Evolutionary conservation across 2,797 vertebrate genomes (phyloP).

Genomic region (Carcharodon carcharias): DNA sequence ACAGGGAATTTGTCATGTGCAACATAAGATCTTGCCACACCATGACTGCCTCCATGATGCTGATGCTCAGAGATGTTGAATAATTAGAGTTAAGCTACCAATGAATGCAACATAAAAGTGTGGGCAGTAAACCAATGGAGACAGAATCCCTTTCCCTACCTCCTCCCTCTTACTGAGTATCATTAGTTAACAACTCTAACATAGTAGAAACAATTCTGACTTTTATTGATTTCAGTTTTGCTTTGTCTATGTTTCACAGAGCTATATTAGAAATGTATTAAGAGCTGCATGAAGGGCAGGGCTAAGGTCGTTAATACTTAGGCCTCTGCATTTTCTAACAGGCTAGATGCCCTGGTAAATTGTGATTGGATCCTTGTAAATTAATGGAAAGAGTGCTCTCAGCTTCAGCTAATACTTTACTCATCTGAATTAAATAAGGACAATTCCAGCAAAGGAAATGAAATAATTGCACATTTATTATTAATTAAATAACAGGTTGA

Average conservation of each 20-base stretch:
- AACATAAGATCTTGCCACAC: neutral
- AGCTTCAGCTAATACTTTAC: neutral
- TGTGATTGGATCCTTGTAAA: neutral
- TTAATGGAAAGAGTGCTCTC: slow-evolving; percentile 7
- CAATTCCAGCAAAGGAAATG: neutral
- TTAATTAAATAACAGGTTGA: slow-evolving; percentile 55
- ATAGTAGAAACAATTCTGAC: neutral
- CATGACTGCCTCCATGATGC: neutral
- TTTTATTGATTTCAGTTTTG: neutral
- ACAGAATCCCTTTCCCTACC: neutral
- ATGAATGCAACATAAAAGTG: neutral
- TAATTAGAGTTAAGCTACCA: neutral
- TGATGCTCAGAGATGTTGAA: neutral
- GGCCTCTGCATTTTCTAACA: neutral
- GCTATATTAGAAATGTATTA: neutral
- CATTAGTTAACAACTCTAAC: neutral
- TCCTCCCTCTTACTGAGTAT: neutral
- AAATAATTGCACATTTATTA: slow-evolving; percentile 47
- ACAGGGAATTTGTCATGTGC: neutral
- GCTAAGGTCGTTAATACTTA: neutral
- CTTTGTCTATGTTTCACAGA: neutral
- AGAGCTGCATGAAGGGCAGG: neutral
- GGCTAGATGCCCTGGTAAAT: neutral
- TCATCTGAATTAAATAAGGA: slow-evolving; percentile 35
- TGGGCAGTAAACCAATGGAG: neutral